A percentile compares a stretch with the other conserved stretches of the same genome.
phyloP scores from a whole-genome alignment of 2,113 vertebrate species.

The Pseudopodoces humilis region DNA sequence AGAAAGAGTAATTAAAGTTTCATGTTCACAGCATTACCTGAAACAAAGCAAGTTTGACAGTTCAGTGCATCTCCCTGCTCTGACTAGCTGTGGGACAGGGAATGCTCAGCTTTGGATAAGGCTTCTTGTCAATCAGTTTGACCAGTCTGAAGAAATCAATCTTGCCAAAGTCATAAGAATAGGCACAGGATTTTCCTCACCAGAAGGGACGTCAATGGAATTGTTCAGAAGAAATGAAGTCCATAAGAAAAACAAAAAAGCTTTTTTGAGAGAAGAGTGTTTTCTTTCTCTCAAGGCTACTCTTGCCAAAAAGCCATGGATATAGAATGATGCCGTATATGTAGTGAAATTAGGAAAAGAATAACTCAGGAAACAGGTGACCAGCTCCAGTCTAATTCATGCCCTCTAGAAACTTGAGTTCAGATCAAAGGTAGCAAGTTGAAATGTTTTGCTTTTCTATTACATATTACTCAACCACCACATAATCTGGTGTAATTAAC shows the following conservation, averaged over 20 bases:
- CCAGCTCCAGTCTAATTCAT: background rate
- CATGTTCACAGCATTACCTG: background rate
- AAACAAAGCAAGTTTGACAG: background rate
- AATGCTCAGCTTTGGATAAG: background rate
- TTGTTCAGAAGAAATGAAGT: background rate
- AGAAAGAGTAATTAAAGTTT: background rate
- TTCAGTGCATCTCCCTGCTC: background rate
- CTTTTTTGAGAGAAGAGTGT: background rate
- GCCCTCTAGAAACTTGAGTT: slow-evolving; percentile 15
- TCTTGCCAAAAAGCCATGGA: background rate
- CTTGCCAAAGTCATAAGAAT: background rate
- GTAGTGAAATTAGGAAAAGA: background rate
- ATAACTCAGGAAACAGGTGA: background rate
- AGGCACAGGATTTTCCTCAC: background rate
- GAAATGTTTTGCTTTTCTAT: slow-evolving; percentile 29
- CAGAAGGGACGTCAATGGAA: background rate
- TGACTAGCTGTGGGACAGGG: background rate
- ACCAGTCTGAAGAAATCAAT: background rate
- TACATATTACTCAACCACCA: background rate
- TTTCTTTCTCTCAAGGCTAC: background rate
- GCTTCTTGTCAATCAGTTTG: background rate
- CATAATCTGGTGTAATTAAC: slow-evolving; percentile 14
- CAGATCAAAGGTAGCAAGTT: slow-evolving; percentile 19
- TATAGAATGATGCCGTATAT: background rate
- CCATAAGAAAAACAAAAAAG: background rate